phyloP scores from a whole-genome alignment of 2,113 vertebrate genomes.

The Zosterops lateralis region DNA sequence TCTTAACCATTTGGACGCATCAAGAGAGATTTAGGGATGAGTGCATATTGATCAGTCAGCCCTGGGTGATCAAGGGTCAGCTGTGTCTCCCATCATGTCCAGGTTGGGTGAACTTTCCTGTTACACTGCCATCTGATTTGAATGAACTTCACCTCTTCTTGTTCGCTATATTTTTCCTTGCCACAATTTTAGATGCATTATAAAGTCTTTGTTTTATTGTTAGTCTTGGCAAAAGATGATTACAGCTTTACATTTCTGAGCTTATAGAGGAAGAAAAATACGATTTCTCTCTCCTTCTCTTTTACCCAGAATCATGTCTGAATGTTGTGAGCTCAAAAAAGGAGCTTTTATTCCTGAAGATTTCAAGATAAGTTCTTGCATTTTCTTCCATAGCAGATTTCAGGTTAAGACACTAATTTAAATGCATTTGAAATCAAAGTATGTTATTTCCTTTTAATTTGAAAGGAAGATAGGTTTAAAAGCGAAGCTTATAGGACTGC shows the following conservation, averaged over 20 bases:
- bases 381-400: slow-evolving; percentile 15
- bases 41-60: fast-evolving
- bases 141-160: background rate
- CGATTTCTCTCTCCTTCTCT: background rate
- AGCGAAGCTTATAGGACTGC: background rate
- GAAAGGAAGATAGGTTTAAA: slow-evolving; percentile 29
- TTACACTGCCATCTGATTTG: background rate
- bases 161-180: background rate
- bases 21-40: background rate
- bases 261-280: background rate
- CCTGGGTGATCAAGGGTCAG: background rate
- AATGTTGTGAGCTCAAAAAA: background rate
- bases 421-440: slow-evolving; percentile 1
- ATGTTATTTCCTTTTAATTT: slow-evolving; percentile 38
- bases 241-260: background rate
- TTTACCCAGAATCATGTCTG: background rate
- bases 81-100: background rate
- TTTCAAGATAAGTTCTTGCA: slow-evolving; percentile 16
- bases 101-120: background rate
- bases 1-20: background rate
- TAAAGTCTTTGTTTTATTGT: background rate
- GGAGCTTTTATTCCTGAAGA: background rate
- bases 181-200: background rate
- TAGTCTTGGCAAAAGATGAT: background rate
- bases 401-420: slow-evolving; percentile 43